A percentile compares a stretch with the other conserved stretches of the same genome.
Conservation (phyloP, 2,888 invertebrate species). For the Crossocerus cetratus region DNA sequence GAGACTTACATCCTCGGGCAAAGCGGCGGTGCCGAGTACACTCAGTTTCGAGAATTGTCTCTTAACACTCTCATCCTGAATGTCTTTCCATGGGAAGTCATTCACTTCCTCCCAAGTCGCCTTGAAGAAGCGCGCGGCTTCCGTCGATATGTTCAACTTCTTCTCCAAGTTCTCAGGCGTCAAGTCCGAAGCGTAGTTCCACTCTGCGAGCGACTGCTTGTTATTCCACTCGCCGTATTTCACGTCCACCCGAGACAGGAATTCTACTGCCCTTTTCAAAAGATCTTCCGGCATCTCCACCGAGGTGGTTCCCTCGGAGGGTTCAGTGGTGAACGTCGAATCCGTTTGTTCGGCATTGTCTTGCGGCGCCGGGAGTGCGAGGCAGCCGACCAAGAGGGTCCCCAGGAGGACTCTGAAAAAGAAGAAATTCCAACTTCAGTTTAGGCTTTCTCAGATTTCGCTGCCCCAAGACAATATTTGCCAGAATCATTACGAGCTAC, state of each 20-base stretch:
- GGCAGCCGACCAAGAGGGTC: background rate
- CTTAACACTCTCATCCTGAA: conserved; percentile 82
- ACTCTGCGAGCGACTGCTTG: conserved; percentile 81
- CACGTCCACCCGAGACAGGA: conserved; percentile 81
- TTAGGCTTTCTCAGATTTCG: too few species aligned
- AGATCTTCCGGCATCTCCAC: background rate
- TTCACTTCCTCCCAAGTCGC: conserved; percentile 83
- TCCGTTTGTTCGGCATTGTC: background rate
- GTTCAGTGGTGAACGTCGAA: conserved; percentile 19
- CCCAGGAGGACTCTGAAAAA: background rate
- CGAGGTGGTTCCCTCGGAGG: background rate
- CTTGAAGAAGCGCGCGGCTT: conserved; percentile 80
- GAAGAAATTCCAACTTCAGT: background rate
- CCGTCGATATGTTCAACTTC: conserved; percentile 77
- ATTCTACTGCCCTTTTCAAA: conserved; percentile 80
- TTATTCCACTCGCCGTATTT: conserved; percentile 81
- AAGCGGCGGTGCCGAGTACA: conserved; percentile 84
- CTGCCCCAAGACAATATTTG: background rate
- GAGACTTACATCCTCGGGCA: conserved; percentile 81
- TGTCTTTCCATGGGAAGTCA: conserved; percentile 85
- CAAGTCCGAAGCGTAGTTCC: conserved; percentile 88
- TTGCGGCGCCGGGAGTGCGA: background rate
- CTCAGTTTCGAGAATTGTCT: conserved; percentile 88
- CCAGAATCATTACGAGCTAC: background rate
- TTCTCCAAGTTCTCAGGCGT: conserved; percentile 84